Evolutionary conservation across 2,113 vertebrate species (phyloP).

Genomic region (Crotalus viridis): DNA sequence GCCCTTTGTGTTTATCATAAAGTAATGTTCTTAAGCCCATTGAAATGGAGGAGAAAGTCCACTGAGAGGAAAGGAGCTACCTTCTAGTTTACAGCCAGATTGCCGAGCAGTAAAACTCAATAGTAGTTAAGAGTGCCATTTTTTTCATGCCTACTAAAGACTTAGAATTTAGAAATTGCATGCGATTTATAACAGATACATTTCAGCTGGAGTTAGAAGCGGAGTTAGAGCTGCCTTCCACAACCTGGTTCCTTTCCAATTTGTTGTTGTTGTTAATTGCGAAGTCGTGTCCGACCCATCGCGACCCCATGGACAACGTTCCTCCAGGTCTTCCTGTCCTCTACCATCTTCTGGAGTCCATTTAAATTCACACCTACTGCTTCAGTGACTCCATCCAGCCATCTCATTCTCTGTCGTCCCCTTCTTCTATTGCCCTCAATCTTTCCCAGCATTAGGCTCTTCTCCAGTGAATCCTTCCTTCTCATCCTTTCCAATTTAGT

Average conservation of each 20-base stretch:
- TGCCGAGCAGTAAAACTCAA: neutral
- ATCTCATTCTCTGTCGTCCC: too few species aligned
- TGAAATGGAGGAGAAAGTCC: neutral
- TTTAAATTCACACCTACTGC: too few species aligned
- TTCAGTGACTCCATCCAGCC: too few species aligned
- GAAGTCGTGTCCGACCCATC: too few species aligned
- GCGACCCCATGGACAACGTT: too few species aligned
- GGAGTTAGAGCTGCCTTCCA: neutral
- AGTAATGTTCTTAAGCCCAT: neutral
- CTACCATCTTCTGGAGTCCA: too few species aligned
- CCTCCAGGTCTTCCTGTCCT: too few species aligned
- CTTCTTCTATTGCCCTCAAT: too few species aligned
- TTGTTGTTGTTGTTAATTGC: too few species aligned
- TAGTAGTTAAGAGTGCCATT: neutral
- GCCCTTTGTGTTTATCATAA: neutral
- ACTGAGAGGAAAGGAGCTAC: neutral
- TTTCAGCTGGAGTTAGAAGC: neutral
- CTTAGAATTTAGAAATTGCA: neutral
- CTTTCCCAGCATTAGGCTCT: too few species aligned
- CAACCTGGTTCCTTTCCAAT: neutral
- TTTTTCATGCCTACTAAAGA: neutral
- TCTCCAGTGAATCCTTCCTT: too few species aligned
- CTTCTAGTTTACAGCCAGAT: neutral
- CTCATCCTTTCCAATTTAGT: neutral
- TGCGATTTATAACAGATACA: neutral